Percentiles rank a stretch among this genome's conserved stretches.
Evolutionary conservation across 2,888 invertebrate genomes (phyloP).

Genomic region (Prosapia bicincta): DNA sequence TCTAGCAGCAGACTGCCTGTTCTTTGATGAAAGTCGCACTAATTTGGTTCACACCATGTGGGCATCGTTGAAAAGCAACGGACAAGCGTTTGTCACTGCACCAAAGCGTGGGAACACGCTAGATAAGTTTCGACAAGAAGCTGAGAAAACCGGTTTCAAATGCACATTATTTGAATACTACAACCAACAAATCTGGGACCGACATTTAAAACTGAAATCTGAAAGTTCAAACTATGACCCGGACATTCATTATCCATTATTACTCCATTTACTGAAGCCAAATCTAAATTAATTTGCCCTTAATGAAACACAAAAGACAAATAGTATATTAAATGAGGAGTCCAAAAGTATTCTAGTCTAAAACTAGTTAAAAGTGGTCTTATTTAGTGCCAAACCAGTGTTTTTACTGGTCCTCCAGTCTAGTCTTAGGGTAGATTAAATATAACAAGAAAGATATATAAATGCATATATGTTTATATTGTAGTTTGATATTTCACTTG

Average conservation of each 20-base stretch:
- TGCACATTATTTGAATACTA: slow-evolving; percentile 59
- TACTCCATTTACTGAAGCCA: slow-evolving; percentile 58
- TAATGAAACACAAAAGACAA: slow-evolving; percentile 20
- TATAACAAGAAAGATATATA: no score
- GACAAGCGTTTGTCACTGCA: slow-evolving; percentile 70
- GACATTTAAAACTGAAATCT: slow-evolving; percentile 57
- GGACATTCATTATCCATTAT: slow-evolving; percentile 67
- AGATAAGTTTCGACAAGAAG: slow-evolving; percentile 61
- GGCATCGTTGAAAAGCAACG: slow-evolving; percentile 57
- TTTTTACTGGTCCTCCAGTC: slow-evolving; percentile 11
- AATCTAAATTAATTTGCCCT: neutral
- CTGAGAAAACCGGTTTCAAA: slow-evolving; percentile 55
- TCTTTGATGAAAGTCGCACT: slow-evolving; percentile 68
- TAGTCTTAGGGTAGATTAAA: slow-evolving; percentile 8
- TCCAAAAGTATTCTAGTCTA: slow-evolving; percentile 20
- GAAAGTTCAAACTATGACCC: slow-evolving; percentile 61
- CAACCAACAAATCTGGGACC: slow-evolving; percentile 63
- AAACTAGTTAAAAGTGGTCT: slow-evolving; percentile 25
- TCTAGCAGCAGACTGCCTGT: slow-evolving; percentile 74
- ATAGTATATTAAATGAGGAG: slow-evolving; percentile 10
- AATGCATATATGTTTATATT: neutral
- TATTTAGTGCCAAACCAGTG: slow-evolving; percentile 29
- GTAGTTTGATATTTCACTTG: slow-evolving; percentile 20
- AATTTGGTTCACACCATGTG: slow-evolving; percentile 66
- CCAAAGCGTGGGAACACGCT: slow-evolving; percentile 70